Conservation (phyloP, 2,113 vertebrate genomes). For the Etheostoma spectabile region DNA sequence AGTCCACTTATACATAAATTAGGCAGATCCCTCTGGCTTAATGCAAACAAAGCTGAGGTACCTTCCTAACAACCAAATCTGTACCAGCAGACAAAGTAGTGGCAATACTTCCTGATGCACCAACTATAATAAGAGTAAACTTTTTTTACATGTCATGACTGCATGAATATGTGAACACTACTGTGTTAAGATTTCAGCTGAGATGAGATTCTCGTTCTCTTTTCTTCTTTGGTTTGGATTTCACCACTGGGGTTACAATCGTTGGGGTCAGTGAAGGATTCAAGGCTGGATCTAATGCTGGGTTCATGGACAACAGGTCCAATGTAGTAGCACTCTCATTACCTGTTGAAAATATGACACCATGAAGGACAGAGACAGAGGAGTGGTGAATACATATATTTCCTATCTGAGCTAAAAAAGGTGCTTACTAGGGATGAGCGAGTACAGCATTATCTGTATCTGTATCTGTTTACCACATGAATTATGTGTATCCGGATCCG, state of each 20-base stretch:
- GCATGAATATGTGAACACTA: not conserved
- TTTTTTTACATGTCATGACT: conserved; percentile 5
- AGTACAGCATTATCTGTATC: too few species aligned
- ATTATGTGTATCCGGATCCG: too few species aligned
- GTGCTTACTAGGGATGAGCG: conserved; percentile 62
- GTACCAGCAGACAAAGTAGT: not conserved
- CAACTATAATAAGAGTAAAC: not conserved
- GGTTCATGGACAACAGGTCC: conserved; percentile 75
- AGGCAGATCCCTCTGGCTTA: not conserved
- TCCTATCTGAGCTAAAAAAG: not conserved
- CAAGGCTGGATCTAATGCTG: conserved; percentile 77
- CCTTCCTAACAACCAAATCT: not conserved
- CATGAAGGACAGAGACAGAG: conserved; percentile 15
- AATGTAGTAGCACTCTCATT: conserved; percentile 33
- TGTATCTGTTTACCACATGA: too few species aligned
- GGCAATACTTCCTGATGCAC: too few species aligned
- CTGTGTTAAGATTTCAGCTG: conserved; percentile 38
- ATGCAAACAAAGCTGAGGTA: not conserved
- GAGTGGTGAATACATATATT: not conserved
- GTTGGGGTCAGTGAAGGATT: conserved; percentile 79
- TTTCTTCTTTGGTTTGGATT: conserved; percentile 68
- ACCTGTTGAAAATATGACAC: conserved; percentile 54
- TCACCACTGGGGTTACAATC: conserved; percentile 44
- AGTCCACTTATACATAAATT: not conserved
- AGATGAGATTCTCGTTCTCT: conserved; percentile 48